These are phyloP conservation scores for Andricus quercusramuli DNA, from an alignment of 2,888 invertebrate genomes.

Conservation along the genomic window DNA sequence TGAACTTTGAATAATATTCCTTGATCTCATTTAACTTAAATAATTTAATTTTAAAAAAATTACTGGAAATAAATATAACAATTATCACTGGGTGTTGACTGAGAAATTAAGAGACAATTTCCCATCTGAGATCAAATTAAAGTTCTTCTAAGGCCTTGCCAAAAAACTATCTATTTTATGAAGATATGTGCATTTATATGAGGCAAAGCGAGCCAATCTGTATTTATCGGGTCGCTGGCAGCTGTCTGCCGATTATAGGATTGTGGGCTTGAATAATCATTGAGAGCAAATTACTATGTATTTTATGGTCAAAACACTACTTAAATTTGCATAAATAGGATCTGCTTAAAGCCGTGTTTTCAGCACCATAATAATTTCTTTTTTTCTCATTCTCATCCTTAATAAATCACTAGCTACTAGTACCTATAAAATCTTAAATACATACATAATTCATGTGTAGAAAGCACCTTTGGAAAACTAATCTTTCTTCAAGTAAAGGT, in stretches of 20 bases:
- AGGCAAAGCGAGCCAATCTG: constrained; percentile 37
- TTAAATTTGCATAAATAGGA: constrained; percentile 32
- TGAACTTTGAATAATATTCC: too few species aligned
- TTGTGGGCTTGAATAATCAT: constrained; percentile 38
- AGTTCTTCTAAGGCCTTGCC: neutral
- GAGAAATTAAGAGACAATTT: neutral
- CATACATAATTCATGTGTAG: neutral
- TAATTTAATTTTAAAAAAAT: too few species aligned
- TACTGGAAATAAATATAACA: neutral
- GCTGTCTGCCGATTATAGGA: constrained; percentile 18
- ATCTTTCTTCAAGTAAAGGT: neutral
- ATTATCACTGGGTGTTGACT: neutral
- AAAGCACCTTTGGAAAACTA: neutral
- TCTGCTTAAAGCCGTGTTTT: constrained; percentile 7
- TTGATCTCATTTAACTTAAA: too few species aligned
- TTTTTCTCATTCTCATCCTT: neutral
- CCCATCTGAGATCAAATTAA: neutral
- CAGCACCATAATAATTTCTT: neutral
- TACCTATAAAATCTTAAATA: neutral
- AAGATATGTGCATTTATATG: constrained; percentile 35
- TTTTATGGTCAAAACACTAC: constrained; percentile 27
- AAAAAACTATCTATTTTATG: constrained; percentile 22
- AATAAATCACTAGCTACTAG: neutral
- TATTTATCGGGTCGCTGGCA: constrained; percentile 37
- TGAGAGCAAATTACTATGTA: constrained; percentile 28